Conservation (phyloP, 2,797 vertebrate species). For the Coendou prehensilis region DNA sequence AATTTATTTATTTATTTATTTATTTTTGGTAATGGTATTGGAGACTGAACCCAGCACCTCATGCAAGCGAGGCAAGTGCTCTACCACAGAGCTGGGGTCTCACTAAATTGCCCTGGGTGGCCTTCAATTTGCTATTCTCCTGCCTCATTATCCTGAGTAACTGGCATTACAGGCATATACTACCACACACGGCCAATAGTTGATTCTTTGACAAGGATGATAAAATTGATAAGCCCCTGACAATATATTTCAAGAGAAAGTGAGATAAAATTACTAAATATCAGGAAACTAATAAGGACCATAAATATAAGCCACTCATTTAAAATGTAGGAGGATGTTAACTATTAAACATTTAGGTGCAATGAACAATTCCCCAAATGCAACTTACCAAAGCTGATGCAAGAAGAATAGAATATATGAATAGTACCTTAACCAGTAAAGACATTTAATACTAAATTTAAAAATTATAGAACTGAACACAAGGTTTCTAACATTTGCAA, state of each 20-base stretch:
- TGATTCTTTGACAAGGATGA: background rate
- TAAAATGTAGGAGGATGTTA: background rate
- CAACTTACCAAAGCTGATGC: background rate
- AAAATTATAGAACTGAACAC: background rate
- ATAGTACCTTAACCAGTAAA: background rate
- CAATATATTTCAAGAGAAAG: background rate
- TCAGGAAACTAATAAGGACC: background rate
- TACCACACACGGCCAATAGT: background rate
- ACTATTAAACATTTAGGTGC: background rate
- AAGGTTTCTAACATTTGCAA: background rate
- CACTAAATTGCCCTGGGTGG: background rate
- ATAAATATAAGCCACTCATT: background rate
- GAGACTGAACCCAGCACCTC: background rate
- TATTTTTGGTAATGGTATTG: background rate
- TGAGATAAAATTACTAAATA: background rate
- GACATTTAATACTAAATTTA: background rate
- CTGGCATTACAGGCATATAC: background rate
- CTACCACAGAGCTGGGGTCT: background rate
- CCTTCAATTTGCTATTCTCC: background rate
- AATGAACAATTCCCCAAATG: background rate
- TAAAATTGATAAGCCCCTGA: background rate
- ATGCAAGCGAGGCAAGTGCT: background rate
- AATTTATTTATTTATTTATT: background rate
- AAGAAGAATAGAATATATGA: background rate
- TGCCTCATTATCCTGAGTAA: background rate